A percentile compares a stretch with the other conserved stretches of the same genome.
Conservation (phyloP, 2,797 vertebrate species). For the Ptychadena robeensis region DNA sequence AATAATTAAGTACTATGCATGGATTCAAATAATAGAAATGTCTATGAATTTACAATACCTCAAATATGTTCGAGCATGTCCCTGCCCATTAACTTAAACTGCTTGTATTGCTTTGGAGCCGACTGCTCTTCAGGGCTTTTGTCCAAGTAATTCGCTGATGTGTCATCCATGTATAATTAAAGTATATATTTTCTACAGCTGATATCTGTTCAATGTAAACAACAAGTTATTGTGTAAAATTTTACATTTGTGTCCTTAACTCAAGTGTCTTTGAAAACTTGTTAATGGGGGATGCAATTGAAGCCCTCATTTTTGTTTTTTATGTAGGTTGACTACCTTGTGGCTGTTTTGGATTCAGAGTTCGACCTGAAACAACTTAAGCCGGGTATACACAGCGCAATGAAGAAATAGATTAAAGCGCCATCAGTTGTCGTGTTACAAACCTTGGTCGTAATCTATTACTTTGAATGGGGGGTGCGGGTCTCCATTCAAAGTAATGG, state of each 20-base stretch:
- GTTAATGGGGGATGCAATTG: neutral
- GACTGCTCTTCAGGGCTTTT: slow-evolving; percentile 9
- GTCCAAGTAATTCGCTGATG: slow-evolving; percentile 35
- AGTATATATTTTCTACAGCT: slow-evolving; percentile 18
- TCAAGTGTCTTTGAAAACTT: neutral
- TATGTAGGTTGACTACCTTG: neutral
- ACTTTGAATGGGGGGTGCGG: too few relatives aligned
- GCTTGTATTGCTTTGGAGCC: slow-evolving; percentile 11
- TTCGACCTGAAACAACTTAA: neutral
- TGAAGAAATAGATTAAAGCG: too few relatives aligned
- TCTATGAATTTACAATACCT: slow-evolving; percentile 18
- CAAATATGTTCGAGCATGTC: slow-evolving; percentile 12
- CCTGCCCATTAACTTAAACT: slow-evolving; percentile 35
- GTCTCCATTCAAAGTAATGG: too few relatives aligned
- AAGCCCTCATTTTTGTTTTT: too few relatives aligned
- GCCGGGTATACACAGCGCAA: too few relatives aligned
- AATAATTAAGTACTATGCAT: slow-evolving; percentile 18
- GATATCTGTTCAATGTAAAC: neutral
- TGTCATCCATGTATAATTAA: slow-evolving; percentile 25
- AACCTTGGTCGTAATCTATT: too few relatives aligned
- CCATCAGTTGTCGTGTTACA: too few relatives aligned
- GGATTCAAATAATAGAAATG: neutral
- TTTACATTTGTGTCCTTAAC: neutral
- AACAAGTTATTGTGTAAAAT: slow-evolving; percentile 9
- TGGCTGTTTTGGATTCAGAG: neutral